Evolutionary conservation across 2,113 vertebrate species (phyloP), one percentile per base, ranked within the genome.

Genomic region (Mellivora capensis): DNA sequence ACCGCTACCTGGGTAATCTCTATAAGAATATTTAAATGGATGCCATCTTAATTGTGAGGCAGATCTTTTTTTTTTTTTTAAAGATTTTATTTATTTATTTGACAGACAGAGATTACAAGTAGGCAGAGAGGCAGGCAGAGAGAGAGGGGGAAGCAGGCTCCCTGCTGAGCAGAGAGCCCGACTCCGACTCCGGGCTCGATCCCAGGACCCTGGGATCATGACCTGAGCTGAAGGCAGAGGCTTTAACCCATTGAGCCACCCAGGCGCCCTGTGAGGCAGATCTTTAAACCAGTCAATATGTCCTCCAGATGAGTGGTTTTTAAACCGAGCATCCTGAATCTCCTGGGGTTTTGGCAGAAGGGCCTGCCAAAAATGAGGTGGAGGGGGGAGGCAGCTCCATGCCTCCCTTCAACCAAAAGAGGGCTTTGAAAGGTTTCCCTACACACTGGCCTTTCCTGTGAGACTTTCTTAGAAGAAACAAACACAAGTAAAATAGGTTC

Each of bases 281-380:
- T 90, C 81, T 82, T 86, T 96, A 82, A 89, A 87, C 4, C 23
- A 47, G 59, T 97, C 81, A 54, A 86, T 97, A 82, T 57, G 71
- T 52, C 59, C 67, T 94, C 42, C 18, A 42, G 62, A 82, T 71
- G 81, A 74, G 44, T 90, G 76, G 39, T 79, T 94, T 93, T 84
- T 81, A 95, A 79, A 90, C 34, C 10, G 42, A 79, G 34, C 87
- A 81, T 81, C 29, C 6, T 15, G 47, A 59, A 44, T 94, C 79
- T 92, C 92, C n/a, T 39, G 59, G 20, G 64, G 54, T 29, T 92
- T 93, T 39, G 49, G 52, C 13, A 49, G 85, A 91, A 69, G 31
- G 18, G 18, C 37, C 84, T 72, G 27, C 37, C 29, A 81, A 80
- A 42, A 49, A 20, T 25, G 37, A 12, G 13, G n/a, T 18, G 18